These are phyloP conservation scores for Thalassoma bifasciatum DNA, from an alignment of 2,113 vertebrate genomes.

Conservation along the genomic window DNA sequence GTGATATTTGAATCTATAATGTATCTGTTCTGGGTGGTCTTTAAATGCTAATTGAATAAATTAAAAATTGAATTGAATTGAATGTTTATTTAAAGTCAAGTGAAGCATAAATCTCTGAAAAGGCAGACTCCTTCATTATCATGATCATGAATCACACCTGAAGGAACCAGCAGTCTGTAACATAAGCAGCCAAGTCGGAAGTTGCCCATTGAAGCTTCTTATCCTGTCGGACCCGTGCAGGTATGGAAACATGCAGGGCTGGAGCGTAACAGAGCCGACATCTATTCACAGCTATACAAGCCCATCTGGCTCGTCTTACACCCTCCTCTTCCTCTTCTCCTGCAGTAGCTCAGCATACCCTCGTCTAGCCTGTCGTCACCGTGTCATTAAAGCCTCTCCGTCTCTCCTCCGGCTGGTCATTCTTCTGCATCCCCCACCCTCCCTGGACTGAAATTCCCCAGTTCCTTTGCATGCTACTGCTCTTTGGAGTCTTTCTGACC, in stretches of 20 bases:
- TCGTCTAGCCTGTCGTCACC: slow-evolving; percentile 74
- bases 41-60: too few relatives aligned
- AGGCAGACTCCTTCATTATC: too few relatives aligned
- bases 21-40: too few relatives aligned
- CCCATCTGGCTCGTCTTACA: slow-evolving; percentile 56
- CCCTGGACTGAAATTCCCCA: slow-evolving; percentile 56
- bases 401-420: slow-evolving; percentile 26
- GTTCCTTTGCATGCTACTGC: slow-evolving; percentile 37
- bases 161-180: slow-evolving; percentile 36
- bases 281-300: slow-evolving; percentile 53
- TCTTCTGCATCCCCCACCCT: slow-evolving; percentile 21
- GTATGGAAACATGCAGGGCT: slow-evolving; percentile 43
- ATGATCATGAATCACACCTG: slow-evolving; percentile 34
- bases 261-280: slow-evolving; percentile 9
- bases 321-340: slow-evolving; percentile 25
- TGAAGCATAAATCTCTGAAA: too few relatives aligned
- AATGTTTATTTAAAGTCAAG: too few relatives aligned
- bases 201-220: slow-evolving; percentile 44
- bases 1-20: too few relatives aligned
- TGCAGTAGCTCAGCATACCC: slow-evolving; percentile 43
- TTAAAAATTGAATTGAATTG: too few relatives aligned
- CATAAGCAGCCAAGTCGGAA: slow-evolving; percentile 42
- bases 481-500: slow-evolving; percentile 34
- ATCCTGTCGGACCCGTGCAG: slow-evolving; percentile 42
- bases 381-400: slow-evolving; percentile 67